These are phyloP conservation scores for Tretioscincus oriximinensis DNA, from an alignment of 2,113 vertebrate species.

Conservation along the genomic window DNA sequence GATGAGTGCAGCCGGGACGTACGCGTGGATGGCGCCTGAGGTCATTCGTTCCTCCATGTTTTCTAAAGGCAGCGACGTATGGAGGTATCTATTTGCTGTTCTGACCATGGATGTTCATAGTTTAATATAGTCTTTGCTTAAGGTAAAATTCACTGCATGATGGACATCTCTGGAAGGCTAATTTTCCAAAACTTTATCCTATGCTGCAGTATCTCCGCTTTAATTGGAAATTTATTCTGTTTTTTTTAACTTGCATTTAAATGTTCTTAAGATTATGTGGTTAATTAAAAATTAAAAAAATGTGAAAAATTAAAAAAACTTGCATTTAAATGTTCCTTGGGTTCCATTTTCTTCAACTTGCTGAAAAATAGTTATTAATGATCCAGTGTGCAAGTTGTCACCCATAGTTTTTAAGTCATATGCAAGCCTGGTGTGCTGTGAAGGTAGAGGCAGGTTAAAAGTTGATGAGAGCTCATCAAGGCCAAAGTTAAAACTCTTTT, in stretches of 20 bases:
- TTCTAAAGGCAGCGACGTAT: conserved; percentile 97
- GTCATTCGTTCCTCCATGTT: conserved; percentile 96
- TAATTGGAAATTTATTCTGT: neutral
- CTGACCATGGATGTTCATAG: neutral
- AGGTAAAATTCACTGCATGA: neutral
- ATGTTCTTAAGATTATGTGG: no score
- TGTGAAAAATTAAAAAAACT: no score
- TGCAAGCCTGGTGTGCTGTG: no score
- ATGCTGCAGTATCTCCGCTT: neutral
- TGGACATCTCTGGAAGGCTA: neutral
- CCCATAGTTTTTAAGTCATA: no score
- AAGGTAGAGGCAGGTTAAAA: no score
- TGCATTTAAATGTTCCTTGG: no score
- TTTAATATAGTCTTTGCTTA: neutral
- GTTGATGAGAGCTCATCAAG: no score
- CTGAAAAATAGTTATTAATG: no score
- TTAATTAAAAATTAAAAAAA: no score
- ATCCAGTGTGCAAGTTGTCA: no score
- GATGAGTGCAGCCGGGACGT: conserved; percentile 96
- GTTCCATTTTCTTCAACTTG: no score
- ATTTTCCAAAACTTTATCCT: neutral
- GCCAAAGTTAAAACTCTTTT: no score
- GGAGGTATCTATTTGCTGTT: conserved; percentile 81
- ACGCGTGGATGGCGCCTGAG: conserved; percentile 97
- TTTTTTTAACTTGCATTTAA: neutral